Base-by-base conservation (phyloP, 2,113 vertebrate species). In the Syrmaticus mikado region DNA sequence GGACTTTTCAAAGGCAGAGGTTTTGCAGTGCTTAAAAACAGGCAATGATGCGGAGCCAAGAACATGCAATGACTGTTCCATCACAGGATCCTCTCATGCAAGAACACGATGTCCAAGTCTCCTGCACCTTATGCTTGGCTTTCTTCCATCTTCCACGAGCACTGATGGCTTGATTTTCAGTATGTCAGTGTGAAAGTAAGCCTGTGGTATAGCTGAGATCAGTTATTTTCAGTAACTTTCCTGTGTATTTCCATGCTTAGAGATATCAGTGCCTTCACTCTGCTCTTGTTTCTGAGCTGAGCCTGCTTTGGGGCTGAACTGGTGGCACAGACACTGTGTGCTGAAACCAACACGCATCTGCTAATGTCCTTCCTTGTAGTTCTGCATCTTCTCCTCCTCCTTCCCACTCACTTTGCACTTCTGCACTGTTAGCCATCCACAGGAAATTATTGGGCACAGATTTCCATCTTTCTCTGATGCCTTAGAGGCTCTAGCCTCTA, bases 171-270 rank as follows among this genome's bases (percentile, higher is more conserved):
- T 89, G 48, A 13, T 32, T 34, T 30, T 64, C 30, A 8, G 2
- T 52, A 3, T 11, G 14, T 36, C 20, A 8, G 4, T 32, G 2
- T 8, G 8, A 2, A 9, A 21, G 12, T 20, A 16, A 13, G 19
- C 38, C 66, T 72, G 13, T 75, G 40, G 36, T 36, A 71, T 60
- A 71, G 24, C 85, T 46, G 85, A 52, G 24, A 60, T 45, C 1
- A 1, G 24, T 79, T 24, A 11, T 22, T 17, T 71, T 36, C 61
- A 50, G 30, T 28, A 28, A 27, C 25, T 66, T 74, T 28, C 28
- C 20, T 0, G 0, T 40, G 7, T 50, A 28, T 79, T 93, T 65
- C 34, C 3, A 1, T 46, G 12, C 18, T 65, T 25, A 8, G 6
- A 57, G 71, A 11, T 34, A 34, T 46, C 61, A 72, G 41, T 72